Base-by-base conservation (phyloP, 1,140 invertebrate genomes). In the Atta colombica region DNA sequence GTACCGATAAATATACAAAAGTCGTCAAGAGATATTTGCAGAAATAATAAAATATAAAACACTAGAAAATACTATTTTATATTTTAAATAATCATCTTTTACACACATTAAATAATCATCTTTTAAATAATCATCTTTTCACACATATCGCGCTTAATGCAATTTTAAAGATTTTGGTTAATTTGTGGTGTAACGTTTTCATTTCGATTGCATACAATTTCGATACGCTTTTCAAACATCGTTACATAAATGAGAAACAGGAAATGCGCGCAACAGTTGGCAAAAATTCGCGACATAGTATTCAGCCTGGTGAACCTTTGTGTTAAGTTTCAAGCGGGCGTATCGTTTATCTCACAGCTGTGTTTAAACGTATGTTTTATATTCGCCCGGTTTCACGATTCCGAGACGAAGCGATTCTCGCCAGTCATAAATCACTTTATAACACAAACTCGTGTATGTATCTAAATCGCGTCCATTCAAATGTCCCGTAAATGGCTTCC, bases 301-400 rank as follows among this genome's bases (percentile, higher is more conserved):
- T 51, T 39, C 45, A 78, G 60, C 18, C 45, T 66, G 39, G 45
- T 18, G 60, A 78, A 71, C 77, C 65, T 69, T 81, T 80, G 77
- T 35, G 49, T 53, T 53, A 69, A 81, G 14, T 35, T 53, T 25
- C 39, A 55, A 18, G 21, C 65, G 53, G 53, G 45, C 65, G 28
- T 55, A 14, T 55, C 77, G 65, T 81, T 81, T 81, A 81, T 81
- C 77, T 81, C 77, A 6, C 66, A 81, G 77, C 77, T 71, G 65
- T 81, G 66, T 78, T 78, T 55, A 71, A 71, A 65, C 16, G 35
- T 39, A 49, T 35, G 39, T 49, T 80, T 68, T 69, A 81, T 18
- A 39, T 45, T 71, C 25, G 49, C 65, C 5, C 31, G 51, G 49
- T 81, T 81, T 58, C 65, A 53, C 35, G 39, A 77, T 45, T 49